These are phyloP conservation scores for Holcopasites calliopsidis DNA, from an alignment of 1,140 invertebrate species.

Conservation along the genomic window DNA sequence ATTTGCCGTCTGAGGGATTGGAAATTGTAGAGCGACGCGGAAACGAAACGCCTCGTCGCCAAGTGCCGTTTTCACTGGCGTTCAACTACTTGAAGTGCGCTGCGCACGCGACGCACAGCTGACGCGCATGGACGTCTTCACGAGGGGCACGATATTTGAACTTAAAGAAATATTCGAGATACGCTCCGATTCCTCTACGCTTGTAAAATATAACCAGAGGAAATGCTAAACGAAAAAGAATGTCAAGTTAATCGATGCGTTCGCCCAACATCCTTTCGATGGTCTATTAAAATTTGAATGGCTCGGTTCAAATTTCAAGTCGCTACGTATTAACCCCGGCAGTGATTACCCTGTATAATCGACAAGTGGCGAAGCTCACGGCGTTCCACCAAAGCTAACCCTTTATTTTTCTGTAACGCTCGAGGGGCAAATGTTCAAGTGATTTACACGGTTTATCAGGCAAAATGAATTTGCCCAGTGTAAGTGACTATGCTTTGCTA, in stretches of 20 bases:
- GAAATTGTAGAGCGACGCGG: slow-evolving; percentile 19
- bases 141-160: not conserved
- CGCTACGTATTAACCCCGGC: too few relatives aligned
- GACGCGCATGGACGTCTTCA: slow-evolving; percentile 36
- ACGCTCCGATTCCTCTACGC: too few relatives aligned
- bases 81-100: slow-evolving; percentile 35
- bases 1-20: slow-evolving; percentile 17
- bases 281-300: too few relatives aligned
- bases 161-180: not conserved
- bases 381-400: slow-evolving; percentile 29
- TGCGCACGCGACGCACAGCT: slow-evolving; percentile 48
- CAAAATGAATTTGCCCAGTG: slow-evolving; percentile 79
- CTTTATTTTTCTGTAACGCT: slow-evolving; percentile 1
- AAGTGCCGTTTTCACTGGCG: slow-evolving; percentile 26
- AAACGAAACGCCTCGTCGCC: slow-evolving; percentile 16
- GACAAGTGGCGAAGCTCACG: not conserved
- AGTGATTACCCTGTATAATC: slow-evolving; percentile 6
- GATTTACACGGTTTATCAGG: slow-evolving; percentile 16
- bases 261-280: too few relatives aligned
- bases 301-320: not conserved
- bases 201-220: too few relatives aligned
- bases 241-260: too few relatives aligned
- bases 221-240: too few relatives aligned
- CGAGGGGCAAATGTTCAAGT: slow-evolving; percentile 16
- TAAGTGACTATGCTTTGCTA: slow-evolving; percentile 85